Evolutionary conservation across 2,113 vertebrate species (phyloP), one percentile per base, ranked within the genome.

Genomic region (Aplodontia rufa): DNA sequence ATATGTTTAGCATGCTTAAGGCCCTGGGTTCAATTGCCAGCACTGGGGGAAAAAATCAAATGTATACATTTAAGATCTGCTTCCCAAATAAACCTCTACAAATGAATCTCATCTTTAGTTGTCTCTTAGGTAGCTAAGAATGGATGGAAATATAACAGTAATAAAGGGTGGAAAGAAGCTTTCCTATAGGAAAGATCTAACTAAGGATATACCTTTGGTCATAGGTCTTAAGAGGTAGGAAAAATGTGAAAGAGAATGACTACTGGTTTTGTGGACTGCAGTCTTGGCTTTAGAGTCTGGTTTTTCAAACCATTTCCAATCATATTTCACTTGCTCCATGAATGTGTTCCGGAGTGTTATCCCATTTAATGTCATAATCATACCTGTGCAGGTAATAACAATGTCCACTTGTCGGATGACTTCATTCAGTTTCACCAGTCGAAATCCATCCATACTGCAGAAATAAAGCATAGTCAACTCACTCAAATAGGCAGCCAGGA

Each of bases 341-440:
- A 74, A 88, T 91, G 40, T 10, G 1, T 71, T 85, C 49, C 66
- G 28, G 93, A 89, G 40, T 82, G 12, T 40, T 19, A 80, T 2
- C 7, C n/a, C 62, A 94, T 26, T 93, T 71, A 91, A 19, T 2
- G 1, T 79, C 91, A 87, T 30, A 62, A 32, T 0, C 30, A 0
- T 93, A 99, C 99, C 99, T 98, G 99, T 99, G 98, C 99, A 99
- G 97, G 99, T 99, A 98, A 99, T 99, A 98, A 99, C 99, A 17
- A 99, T 99, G 98, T 99, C 99, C 35, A 99, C 99, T 97, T 99
- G 99, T 96, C 99, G 98, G 98, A 99, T 99, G 97, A 99, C 99
- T 75, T 99, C 99, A 3, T 99, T 99, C 93, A 99, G 99, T 97
- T 99, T 99, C 97, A 99, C 99, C 71, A 99, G 99, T 90, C 99